Conservation (phyloP, 2,888 invertebrate species). For the Parnassius smintheus region DNA sequence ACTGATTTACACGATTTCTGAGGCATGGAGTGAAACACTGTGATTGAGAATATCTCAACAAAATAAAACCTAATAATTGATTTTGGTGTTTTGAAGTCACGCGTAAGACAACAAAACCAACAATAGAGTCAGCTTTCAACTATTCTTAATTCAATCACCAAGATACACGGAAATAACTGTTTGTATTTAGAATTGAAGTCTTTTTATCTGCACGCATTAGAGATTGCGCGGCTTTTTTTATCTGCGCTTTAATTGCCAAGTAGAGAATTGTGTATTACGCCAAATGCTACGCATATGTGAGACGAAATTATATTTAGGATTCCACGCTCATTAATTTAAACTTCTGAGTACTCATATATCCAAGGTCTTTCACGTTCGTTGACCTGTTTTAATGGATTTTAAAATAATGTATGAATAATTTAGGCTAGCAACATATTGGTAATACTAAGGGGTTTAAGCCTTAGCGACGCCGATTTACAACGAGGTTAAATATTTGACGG, state of each 20-base stretch:
- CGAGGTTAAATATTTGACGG: too few relatives aligned
- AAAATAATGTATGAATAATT: neutral
- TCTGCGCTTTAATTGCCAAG: slow-evolving; percentile 13
- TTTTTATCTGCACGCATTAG: slow-evolving; percentile 2
- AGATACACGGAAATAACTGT: neutral
- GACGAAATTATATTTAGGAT: slow-evolving; percentile 17
- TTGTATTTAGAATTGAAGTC: neutral
- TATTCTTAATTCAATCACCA: too few relatives aligned
- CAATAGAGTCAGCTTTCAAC: too few relatives aligned
- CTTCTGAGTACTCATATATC: slow-evolving; percentile 3
- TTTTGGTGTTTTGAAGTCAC: too few relatives aligned
- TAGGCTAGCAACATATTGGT: too few relatives aligned
- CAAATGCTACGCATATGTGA: slow-evolving; percentile 23
- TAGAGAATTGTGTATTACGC: neutral
- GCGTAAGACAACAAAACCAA: too few relatives aligned
- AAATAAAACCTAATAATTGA: too few relatives aligned
- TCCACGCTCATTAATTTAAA: slow-evolving; percentile 16
- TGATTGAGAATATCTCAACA: too few relatives aligned
- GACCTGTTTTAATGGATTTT: slow-evolving; percentile 8
- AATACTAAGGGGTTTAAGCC: too few relatives aligned
- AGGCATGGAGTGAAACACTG: too few relatives aligned
- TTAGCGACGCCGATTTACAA: too few relatives aligned
- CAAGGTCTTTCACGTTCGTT: slow-evolving; percentile 19
- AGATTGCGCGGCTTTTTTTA: slow-evolving; percentile 1
- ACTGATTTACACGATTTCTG: too few relatives aligned